Evolutionary conservation across 2,113 vertebrate genomes (phyloP).

Genomic region (Megaleporinus macrocephalus): DNA sequence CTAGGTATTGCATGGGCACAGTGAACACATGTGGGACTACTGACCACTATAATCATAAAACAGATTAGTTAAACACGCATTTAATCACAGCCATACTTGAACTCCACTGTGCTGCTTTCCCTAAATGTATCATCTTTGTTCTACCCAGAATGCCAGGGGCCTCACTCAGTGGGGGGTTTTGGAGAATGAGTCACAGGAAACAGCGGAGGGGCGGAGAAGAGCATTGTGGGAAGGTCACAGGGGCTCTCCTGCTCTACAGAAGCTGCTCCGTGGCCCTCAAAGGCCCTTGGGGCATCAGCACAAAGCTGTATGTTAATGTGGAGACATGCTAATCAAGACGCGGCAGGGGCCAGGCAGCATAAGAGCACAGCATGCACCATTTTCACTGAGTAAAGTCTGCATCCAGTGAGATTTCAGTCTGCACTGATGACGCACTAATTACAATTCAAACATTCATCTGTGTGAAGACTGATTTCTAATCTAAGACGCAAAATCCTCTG

Average conservation of each 20-base stretch:
- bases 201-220: constrained; percentile 52
- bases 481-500: not conserved
- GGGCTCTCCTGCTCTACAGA: constrained; percentile 37
- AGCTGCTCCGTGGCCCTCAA: constrained; percentile 66
- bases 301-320: constrained; percentile 66
- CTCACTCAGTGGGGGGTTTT: not conserved
- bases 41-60: constrained; percentile 14
- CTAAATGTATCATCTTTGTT: constrained; percentile 36
- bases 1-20: not conserved
- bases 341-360: not conserved
- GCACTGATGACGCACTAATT: constrained; percentile 23
- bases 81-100: constrained; percentile 39
- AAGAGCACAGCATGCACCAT: not conserved
- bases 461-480: not conserved
- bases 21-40: constrained; percentile 19
- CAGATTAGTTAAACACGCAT: constrained; percentile 21
- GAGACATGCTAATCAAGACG: constrained; percentile 61
- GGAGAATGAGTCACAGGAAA: constrained; percentile 61
- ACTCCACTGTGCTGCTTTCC: not conserved
- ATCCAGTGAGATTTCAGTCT: constrained; percentile 13
- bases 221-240: constrained; percentile 73
- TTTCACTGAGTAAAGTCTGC: constrained; percentile 15
- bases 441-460: constrained; percentile 25
- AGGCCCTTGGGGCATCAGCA: constrained; percentile 63
- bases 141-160: constrained; percentile 34